Percentiles rank a stretch among this genome's conserved stretches.
These are phyloP conservation scores for Nothobranchius furzeri DNA, from an alignment of 2,113 vertebrate species.

Conservation along the genomic window DNA sequence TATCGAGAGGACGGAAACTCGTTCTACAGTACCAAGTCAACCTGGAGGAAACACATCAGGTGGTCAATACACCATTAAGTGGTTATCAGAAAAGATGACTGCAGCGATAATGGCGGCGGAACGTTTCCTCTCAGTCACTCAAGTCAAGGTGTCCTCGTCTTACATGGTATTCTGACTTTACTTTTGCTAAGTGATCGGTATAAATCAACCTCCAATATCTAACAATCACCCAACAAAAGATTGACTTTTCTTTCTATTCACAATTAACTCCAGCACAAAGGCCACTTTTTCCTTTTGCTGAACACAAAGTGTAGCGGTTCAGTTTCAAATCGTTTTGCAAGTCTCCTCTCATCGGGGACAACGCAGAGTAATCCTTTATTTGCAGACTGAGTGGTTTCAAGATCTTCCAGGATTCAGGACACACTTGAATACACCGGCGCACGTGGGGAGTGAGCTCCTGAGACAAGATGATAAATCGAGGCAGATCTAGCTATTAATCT, in stretches of 20 bases:
- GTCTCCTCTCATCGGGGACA: constrained; percentile 17
- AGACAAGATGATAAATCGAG: constrained; percentile 48
- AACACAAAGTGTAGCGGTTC: constrained; percentile 23
- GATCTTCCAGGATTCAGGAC: constrained; percentile 37
- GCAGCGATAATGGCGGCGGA: constrained; percentile 2
- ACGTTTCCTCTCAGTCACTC: constrained; percentile 8
- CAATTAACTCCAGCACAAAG: constrained; percentile 13
- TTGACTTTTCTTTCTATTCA: background rate
- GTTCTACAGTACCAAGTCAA: constrained; percentile 25
- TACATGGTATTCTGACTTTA: background rate
- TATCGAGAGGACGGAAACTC: constrained; percentile 23
- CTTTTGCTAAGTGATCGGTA: background rate
- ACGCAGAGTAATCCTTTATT: constrained; percentile 46
- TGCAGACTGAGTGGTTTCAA: constrained; percentile 40
- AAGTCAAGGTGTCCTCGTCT: background rate
- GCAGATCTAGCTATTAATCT: constrained; percentile 54
- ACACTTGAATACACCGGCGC: constrained; percentile 29
- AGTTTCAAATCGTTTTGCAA: constrained; percentile 16
- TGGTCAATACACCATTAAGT: constrained; percentile 39
- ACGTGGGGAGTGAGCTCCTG: constrained; percentile 1
- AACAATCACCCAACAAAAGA: constrained; percentile 26
- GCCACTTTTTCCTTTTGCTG: background rate
- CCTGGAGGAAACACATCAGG: constrained; percentile 40
- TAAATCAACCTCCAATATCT: background rate
- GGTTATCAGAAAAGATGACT: constrained; percentile 26